Conservation (phyloP, 2,113 vertebrate species). For the Ailuropoda melanoleuca region DNA sequence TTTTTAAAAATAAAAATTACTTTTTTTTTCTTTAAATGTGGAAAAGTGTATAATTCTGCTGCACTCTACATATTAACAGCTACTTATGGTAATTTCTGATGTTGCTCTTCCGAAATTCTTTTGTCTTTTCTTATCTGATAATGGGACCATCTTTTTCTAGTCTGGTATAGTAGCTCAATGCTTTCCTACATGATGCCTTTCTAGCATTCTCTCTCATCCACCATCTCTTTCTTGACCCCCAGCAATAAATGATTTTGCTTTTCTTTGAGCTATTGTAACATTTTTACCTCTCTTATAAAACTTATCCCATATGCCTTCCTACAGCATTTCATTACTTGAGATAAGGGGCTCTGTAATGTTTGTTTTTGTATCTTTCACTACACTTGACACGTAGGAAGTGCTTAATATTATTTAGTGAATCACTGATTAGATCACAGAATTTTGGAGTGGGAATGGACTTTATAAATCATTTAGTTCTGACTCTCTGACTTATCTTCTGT, state of each 20-base stretch:
- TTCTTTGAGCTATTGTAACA: neutral
- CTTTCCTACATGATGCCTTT: neutral
- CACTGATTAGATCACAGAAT: neutral
- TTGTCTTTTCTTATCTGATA: neutral
- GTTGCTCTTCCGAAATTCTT: neutral
- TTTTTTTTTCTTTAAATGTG: neutral
- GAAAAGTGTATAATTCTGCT: neutral
- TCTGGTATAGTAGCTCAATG: neutral
- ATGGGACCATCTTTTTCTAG: conserved; percentile 25
- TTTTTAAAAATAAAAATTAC: neutral
- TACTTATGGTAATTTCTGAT: neutral
- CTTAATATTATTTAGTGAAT: conserved; percentile 15
- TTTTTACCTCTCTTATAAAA: conserved; percentile 34
- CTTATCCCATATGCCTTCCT: neutral
- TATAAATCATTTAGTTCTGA: neutral
- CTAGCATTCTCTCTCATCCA: neutral
- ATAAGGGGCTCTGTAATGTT: neutral
- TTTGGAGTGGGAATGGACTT: neutral
- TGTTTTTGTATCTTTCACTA: neutral
- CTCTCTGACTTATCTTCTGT: neutral
- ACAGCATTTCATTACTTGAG: neutral
- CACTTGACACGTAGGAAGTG: neutral
- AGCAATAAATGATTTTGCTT: conserved; percentile 14
- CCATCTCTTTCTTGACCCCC: neutral
- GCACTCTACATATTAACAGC: neutral